Evolutionary conservation across 2,888 invertebrate species (phyloP), one percentile per base, ranked within the genome.

Genomic region (Neoaliturus tenellus): DNA sequence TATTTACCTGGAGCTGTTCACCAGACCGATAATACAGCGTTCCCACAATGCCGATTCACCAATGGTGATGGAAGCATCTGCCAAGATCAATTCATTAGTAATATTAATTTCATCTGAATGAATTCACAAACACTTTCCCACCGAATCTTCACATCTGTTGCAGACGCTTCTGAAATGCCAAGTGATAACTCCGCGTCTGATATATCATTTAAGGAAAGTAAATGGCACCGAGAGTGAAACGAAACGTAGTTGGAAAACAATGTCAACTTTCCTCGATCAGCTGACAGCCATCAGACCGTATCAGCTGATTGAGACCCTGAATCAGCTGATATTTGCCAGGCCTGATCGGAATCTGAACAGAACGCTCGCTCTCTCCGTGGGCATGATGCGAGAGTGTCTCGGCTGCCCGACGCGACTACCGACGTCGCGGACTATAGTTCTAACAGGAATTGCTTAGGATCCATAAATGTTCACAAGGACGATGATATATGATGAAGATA

Each of bases 171-270:
- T 62, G 62, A 25, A 62, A 62, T 62, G 51, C 23, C 51, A 23
- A 51, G 20, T 10, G 62, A 62, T 62, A 31, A 62, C 28, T 12
- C 17, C 28, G 20, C 20, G 20, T 23, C 51, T 23, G 62, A 62
- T 62, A 62, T 31, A 17, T 62, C 62, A n/a, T 62, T 62, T 62
- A 75, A 39, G 73, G 39, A 75, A 75, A 75, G 73, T 28, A 75
- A 75, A 75, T 75, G 4, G 44, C 17, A 48, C 20, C 6, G 73
- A 41, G 44, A 75, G 73, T 75, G 73, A 75, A 75, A 75, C 73
- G 23, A n/a, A 51, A 51, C 51, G 51, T 62, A 44, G 73, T 75
- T 75, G 73, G 44, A 20, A 75, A 44, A 75, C 73, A 75, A 75
- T 75, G 73, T 41, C 73, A 28, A 69, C 69, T 69, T 69, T 69